phyloP scores from a whole-genome alignment of 2,888 invertebrate genomes.

The Sepiola atlantica region DNA sequence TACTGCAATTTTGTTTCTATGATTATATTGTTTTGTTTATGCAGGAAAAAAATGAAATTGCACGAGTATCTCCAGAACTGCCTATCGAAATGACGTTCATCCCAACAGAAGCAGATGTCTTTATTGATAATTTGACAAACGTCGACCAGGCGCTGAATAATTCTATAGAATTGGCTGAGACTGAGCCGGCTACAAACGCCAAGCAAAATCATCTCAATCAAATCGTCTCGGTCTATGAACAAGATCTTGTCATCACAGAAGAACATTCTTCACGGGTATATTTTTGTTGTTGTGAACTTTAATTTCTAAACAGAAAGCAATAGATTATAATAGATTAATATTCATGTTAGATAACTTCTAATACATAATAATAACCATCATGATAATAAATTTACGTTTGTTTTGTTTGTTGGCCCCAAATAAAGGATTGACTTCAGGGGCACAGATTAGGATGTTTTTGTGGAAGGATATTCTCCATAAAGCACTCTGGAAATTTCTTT shows the following conservation, averaged over 20 bases:
- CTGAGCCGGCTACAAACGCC: neutral
- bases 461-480: too few species aligned
- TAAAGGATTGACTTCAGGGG: too few species aligned
- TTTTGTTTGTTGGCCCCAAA: too few species aligned
- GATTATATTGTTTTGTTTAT: neutral
- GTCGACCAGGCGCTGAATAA: neutral
- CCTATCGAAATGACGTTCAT: neutral
- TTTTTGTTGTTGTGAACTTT: neutral
- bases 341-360: too few species aligned
- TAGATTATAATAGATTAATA: too few species aligned
- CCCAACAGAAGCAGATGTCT: neutral
- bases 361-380: too few species aligned
- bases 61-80: neutral
- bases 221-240: neutral
- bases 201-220: neutral
- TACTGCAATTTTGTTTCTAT: neutral
- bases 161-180: neutral
- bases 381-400: too few species aligned
- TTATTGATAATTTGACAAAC: neutral
- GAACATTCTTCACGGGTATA: neutral
- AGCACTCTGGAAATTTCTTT: too few species aligned
- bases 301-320: too few species aligned
- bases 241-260: neutral
- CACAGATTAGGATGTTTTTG: too few species aligned
- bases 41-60: neutral